These are phyloP conservation scores for Cotesia congregata DNA, from an alignment of 2,888 invertebrate genomes.

Conservation along the genomic window DNA sequence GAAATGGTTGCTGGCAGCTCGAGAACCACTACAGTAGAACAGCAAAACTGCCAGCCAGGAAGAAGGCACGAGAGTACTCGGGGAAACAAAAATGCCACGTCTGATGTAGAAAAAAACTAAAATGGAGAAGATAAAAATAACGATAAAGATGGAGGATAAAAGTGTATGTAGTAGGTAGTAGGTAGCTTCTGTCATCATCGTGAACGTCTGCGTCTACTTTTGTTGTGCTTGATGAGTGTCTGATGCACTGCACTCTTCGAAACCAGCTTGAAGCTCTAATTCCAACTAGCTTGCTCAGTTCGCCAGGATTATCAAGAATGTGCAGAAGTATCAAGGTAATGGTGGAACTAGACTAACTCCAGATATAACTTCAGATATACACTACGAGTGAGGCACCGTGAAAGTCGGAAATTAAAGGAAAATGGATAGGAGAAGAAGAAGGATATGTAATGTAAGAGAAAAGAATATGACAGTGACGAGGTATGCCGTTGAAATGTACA, in stretches of 20 bases:
- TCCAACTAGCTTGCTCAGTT: no score
- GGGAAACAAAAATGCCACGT: constrained; percentile 44
- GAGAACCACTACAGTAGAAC: neutral
- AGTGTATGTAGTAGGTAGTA: neutral
- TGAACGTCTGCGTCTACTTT: no score
- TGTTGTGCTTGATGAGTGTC: neutral
- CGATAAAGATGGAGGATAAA: constrained; percentile 43
- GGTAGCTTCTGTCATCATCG: no score
- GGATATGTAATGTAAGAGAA: constrained; percentile 17
- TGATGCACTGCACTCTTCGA: neutral
- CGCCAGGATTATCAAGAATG: no score
- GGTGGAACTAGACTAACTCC: neutral
- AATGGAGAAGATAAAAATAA: constrained; percentile 40
- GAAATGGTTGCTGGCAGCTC: constrained; percentile 31
- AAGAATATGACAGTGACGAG: constrained; percentile 45
- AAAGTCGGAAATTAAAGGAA: neutral
- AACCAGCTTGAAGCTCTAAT: no score
- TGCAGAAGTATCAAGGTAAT: no score
- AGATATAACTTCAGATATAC: no score
- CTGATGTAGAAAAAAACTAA: constrained; percentile 37
- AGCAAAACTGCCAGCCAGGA: neutral
- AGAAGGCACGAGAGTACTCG: neutral
- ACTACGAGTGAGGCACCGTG: no score
- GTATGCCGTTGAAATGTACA: constrained; percentile 51
- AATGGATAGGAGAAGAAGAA: constrained; percentile 21